Base-by-base conservation (phyloP, 2,113 vertebrate genomes). In the Cygnus atratus region DNA sequence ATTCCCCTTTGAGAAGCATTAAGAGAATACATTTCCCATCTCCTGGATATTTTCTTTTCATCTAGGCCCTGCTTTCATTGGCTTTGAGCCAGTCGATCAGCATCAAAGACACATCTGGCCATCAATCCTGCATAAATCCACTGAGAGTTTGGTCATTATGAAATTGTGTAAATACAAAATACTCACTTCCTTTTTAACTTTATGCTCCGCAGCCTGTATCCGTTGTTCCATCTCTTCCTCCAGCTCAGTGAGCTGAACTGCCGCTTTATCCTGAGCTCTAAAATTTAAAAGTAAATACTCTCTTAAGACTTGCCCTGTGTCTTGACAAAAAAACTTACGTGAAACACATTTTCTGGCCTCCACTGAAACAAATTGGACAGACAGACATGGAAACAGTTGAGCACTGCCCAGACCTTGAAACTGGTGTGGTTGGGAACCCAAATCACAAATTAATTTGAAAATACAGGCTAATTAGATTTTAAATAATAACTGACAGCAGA, bases 171-270 rank as follows among this genome's bases (percentile, higher is more conserved):
- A 44, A 59, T 17, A 35, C 19, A 70, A 58, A 77, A 92, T 72
- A 97, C 97, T 98, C 77, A 99, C 99, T 90, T 99, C 98, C 76
- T 98, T 98, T 66, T 97, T 98, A 22, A 98, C 97, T 93, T 98
- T 98, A 87, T 97, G 98, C 88, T 99, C 99, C 2, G 98, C 97
- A 66, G 98, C 98, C 28, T 99, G 98, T 95, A 99, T 99, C 31
- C 99, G 98, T 41, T 99, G 99, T 81, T 99, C 99, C 99, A 99
- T 99, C 95, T 99, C 99, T 62, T 99, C 99, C 91, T 99, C 99
- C 97, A 99, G 96, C 91, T 99, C 99, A 90, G 98, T 98, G 84
- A 99, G 94, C 95, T 99, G 99, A 95, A 99, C 98, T 43, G 98
- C 96, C 2, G 99, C 98, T 97, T 99, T 98, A 96, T 99, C 99